Percentiles rank a stretch among this genome's conserved stretches.
Conservation (phyloP, 2,113 vertebrate species). For the Bubo bubo region DNA sequence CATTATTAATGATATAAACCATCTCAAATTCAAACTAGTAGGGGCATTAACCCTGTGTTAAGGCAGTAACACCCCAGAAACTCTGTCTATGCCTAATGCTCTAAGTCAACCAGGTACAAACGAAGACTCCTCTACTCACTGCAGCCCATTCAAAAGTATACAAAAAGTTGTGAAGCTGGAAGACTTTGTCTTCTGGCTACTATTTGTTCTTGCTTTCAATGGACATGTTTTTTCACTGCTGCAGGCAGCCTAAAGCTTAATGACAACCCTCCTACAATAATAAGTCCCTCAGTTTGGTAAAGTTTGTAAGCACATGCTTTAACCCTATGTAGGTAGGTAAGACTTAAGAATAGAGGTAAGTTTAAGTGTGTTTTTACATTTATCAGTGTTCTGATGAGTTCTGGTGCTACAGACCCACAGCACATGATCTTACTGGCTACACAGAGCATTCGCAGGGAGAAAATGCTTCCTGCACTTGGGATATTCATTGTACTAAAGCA, state of each 20-base stretch:
- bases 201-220: not conserved
- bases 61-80: not conserved
- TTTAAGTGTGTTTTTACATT: not conserved
- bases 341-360: not conserved
- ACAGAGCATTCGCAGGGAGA: fast-evolving
- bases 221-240: not conserved
- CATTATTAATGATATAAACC: not conserved
- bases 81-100: not conserved
- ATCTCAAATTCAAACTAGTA: not conserved
- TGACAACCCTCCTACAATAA: not conserved
- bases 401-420: not conserved
- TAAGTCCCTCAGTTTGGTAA: not conserved
- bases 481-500: not conserved
- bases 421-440: not conserved
- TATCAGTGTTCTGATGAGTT: not conserved
- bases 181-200: not conserved
- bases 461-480: not conserved
- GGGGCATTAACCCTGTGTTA: not conserved
- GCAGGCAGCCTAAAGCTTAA: not conserved
- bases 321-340: not conserved
- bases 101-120: not conserved
- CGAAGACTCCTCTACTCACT: fast-evolving
- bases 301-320: not conserved
- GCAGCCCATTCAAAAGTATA: not conserved
- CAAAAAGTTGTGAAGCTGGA: not conserved